Base-by-base conservation (phyloP, 1,140 invertebrate species). In the Platyscapa corneri region DNA sequence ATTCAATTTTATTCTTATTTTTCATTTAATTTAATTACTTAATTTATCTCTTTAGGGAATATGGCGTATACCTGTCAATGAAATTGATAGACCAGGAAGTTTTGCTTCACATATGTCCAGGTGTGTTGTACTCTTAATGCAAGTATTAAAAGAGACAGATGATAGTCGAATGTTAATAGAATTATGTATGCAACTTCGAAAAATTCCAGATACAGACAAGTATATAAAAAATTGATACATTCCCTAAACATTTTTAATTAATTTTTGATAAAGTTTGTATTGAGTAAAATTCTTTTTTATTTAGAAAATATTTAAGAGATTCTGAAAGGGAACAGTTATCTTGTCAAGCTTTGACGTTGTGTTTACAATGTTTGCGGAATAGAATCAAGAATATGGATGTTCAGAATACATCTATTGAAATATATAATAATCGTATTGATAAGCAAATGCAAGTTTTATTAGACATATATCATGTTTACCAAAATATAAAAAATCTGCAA, bases 81-180 rank as follows among this genome's bases (percentile, higher is more conserved):
- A 99, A 94, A 97, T 99, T 53, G 98, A 99, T 89, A 94, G 98
- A 70, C 96, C 97, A 3, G 98, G 98, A 23, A 97, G 97, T 90
- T 98, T 99, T 93, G 96, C 97, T 14, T 96, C 97, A 56, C 98
- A 99, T 90, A 97, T 99, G 96, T 97, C 96, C 85, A 95, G 97
- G 83, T 97, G 97, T 87, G 95, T 98, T 8, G 94, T 95, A 12
- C 94, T 98, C 14, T 93, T 98, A 0, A 94, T 98, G 92, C 96
- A 98, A 90, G 95, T 99, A 84, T 92, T 98, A 23, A 95, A 95
- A 85, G 95, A 96, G 89, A 95, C 95, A 27, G 95, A 96, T 86
- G 98, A 99, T 91, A 96, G 96, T 88, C 95, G 95, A 90, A 95
- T 96, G 88, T 93, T 99, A n/a, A 94, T 97, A 74, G 96, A 97